Evolutionary conservation across 2,888 invertebrate species (phyloP).

Genomic region (Synergus laeviventris): DNA sequence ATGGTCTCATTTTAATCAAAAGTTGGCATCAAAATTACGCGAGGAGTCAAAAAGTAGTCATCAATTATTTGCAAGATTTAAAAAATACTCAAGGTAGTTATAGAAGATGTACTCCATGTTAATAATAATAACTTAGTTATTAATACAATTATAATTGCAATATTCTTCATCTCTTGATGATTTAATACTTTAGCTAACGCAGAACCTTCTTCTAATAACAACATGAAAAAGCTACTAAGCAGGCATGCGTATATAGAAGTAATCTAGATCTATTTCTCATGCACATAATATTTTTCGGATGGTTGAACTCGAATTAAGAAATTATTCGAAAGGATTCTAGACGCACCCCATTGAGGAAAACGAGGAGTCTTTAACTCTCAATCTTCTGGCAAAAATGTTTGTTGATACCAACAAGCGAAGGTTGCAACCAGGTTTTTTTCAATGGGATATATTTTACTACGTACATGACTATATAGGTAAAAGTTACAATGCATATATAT

Average conservation of each 20-base stretch:
- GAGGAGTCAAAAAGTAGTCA: neutral
- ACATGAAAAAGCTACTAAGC: neutral
- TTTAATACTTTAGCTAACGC: neutral
- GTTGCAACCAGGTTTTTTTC: neutral
- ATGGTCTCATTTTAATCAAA: neutral
- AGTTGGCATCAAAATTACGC: neutral
- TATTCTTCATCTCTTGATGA: neutral
- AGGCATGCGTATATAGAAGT: neutral
- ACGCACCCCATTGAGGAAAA: constrained; percentile 20
- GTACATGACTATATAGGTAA: neutral
- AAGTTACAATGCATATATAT: neutral
- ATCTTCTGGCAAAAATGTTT: constrained; percentile 15
- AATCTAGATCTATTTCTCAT: neutral
- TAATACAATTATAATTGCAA: neutral
- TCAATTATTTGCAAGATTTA: neutral
- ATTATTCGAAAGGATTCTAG: neutral
- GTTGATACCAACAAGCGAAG: neutral
- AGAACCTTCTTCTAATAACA: neutral
- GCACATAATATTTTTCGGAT: neutral
- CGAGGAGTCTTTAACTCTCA: neutral
- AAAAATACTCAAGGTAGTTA: too few species aligned
- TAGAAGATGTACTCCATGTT: too few species aligned
- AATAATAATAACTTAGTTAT: neutral
- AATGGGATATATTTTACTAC: neutral
- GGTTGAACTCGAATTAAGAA: neutral